Conservation (phyloP, 1,140 invertebrate species). For the Sitodiplosis mosellana region DNA sequence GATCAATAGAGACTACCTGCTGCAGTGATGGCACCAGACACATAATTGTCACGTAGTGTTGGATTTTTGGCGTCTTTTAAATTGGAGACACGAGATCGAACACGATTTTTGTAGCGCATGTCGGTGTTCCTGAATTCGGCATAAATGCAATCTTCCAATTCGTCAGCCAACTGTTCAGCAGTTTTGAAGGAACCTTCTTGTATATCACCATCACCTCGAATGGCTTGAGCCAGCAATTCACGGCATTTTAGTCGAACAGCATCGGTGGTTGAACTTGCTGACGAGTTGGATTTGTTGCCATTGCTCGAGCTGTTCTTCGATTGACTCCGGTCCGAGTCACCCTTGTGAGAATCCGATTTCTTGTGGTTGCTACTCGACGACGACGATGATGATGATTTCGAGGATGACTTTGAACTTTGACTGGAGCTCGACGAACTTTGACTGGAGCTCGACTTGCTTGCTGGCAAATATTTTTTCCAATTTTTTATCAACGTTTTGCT, state of each 20-base stretch:
- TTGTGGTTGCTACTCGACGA: conserved; percentile 12
- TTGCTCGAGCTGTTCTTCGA: conserved; percentile 42
- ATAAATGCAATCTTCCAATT: conserved; percentile 77
- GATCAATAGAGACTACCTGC: too few relatives aligned
- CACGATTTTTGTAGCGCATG: conserved; percentile 89
- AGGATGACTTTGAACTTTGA: conserved; percentile 24
- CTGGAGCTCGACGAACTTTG: conserved; percentile 21
- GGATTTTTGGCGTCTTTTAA: conserved; percentile 93
- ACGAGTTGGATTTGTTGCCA: conserved; percentile 48
- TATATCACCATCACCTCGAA: conserved; percentile 49
- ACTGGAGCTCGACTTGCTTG: conserved; percentile 27
- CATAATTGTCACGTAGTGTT: conserved; percentile 78
- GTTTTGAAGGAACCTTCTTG: conserved; percentile 34
- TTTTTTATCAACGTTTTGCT: conserved; percentile 92
- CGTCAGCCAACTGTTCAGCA: conserved; percentile 66
- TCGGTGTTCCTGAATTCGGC: conserved; percentile 89
- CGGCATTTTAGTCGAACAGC: conserved; percentile 83
- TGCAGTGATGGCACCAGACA: conserved; percentile 77
- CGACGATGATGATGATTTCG: conserved; percentile 11
- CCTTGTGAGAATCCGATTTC: conserved; percentile 30
- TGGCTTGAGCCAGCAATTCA: conserved; percentile 64
- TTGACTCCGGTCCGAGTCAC: conserved; percentile 46
- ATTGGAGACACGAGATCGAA: conserved; percentile 88
- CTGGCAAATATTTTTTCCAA: conserved; percentile 88
- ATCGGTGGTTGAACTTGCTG: conserved; percentile 66